Evolutionary conservation across 1,140 invertebrate species (phyloP).

Genomic region (Hyphantria cunea): DNA sequence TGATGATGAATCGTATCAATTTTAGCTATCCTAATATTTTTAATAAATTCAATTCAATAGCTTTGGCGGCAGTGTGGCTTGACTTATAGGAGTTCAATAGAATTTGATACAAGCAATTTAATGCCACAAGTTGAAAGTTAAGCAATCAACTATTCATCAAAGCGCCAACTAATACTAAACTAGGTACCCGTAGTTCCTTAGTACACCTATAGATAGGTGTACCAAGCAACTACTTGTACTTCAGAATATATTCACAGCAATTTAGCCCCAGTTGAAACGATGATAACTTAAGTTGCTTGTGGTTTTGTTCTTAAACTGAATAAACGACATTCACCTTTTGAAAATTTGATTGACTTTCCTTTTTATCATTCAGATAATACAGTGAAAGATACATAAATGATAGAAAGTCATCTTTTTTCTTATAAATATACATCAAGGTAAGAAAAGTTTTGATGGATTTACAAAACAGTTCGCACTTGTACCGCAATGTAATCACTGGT

Average conservation of each 20-base stretch:
- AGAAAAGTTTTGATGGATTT: conserved; percentile 66
- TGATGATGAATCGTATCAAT: no score
- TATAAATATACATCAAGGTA: conserved; percentile 51
- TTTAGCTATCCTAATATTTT: no score
- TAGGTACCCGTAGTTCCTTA: no score
- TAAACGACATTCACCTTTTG: conserved; percentile 4
- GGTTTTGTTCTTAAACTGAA: conserved; percentile 17
- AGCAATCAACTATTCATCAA: neutral
- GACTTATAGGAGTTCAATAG: no score
- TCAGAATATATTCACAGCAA: conserved; percentile 15
- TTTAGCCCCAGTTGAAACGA: conserved; percentile 5
- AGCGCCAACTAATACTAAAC: conserved; percentile 8
- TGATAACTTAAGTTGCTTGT: conserved; percentile 15
- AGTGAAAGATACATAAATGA: conserved; percentile 25
- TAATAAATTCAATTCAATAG: no score
- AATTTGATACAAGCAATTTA: no score
- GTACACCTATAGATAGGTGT: conserved; percentile 10
- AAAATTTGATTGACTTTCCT: conserved; percentile 3
- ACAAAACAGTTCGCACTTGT: conserved; percentile 58
- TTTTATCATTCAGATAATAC: conserved; percentile 13
- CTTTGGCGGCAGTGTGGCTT: no score
- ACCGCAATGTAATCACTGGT: conserved; percentile 43
- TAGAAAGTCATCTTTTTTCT: conserved; percentile 8
- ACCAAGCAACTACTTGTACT: conserved; percentile 4
- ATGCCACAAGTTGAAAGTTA: neutral